These are phyloP conservation scores for Corydoras sp. DNA, from an alignment of 2,113 vertebrate genomes.

Conservation along the genomic window DNA sequence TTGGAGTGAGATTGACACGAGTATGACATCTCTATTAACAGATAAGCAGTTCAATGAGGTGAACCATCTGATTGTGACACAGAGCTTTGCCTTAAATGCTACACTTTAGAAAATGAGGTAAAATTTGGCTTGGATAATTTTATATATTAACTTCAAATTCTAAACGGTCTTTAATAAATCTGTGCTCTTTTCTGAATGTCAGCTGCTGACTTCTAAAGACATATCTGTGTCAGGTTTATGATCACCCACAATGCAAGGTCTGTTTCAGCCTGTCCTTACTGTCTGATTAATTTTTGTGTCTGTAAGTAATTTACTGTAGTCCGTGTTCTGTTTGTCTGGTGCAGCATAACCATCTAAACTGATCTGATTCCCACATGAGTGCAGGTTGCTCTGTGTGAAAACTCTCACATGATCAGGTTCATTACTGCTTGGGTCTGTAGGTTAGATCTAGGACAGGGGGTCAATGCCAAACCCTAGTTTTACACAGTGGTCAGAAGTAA, in stretches of 20 bases:
- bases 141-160: conserved; percentile 11
- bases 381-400: background rate
- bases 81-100: conserved; percentile 49
- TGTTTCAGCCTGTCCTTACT: background rate
- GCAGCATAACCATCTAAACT: background rate
- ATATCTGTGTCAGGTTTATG: background rate
- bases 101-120: conserved; percentile 16
- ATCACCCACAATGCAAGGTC: conserved; percentile 5
- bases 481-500: background rate
- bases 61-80: conserved; percentile 57
- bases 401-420: background rate
- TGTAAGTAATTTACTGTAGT: background rate
- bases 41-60: conserved; percentile 64
- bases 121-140: no score
- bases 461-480: conserved; percentile 50
- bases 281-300: conserved; percentile 7
- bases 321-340: conserved; percentile 3
- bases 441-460: no score
- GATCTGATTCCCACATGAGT: background rate
- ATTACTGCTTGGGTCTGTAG: conserved; percentile 1
- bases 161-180: background rate
- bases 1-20: conserved; percentile 64
- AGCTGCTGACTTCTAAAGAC: conserved; percentile 18
- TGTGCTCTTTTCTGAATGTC: background rate
- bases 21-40: conserved; percentile 64